Conservation (phyloP, 2,797 vertebrate genomes). For the Takifugu rubripes region DNA sequence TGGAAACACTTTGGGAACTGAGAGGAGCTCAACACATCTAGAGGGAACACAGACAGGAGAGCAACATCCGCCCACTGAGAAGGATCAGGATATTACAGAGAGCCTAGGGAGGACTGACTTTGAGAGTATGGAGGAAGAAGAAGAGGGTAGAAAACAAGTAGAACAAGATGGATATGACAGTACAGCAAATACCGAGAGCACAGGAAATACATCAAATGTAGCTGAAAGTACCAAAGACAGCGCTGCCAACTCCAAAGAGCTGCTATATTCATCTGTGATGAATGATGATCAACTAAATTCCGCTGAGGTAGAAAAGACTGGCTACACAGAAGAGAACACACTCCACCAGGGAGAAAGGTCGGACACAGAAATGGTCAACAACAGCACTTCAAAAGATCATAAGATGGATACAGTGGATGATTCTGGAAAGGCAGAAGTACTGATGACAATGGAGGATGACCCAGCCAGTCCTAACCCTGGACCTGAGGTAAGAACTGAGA, state of each 20-base stretch:
- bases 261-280: not conserved
- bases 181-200: not conserved
- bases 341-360: not conserved
- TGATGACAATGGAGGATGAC: not conserved
- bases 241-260: constrained; percentile 6
- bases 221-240: not conserved
- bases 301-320: not conserved
- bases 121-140: not conserved
- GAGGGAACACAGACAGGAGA: not conserved
- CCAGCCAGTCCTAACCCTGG: not conserved
- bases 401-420: constrained; percentile 4
- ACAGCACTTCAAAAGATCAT: not conserved
- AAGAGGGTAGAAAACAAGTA: not conserved
- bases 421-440: constrained; percentile 1
- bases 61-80: not conserved
- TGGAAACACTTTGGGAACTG: not conserved
- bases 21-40: constrained; percentile 1
- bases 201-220: not conserved
- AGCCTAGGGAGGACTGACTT: constrained; percentile 1
- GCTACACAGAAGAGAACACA: not conserved
- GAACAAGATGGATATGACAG: not conserved
- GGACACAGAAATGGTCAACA: not conserved
- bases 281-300: not conserved
- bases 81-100: not conserved
- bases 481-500: not conserved